A percentile compares a stretch with the other conserved stretches of the same genome.
Conservation (phyloP, 2,888 invertebrate genomes). For the Phlogophora meticulosa region DNA sequence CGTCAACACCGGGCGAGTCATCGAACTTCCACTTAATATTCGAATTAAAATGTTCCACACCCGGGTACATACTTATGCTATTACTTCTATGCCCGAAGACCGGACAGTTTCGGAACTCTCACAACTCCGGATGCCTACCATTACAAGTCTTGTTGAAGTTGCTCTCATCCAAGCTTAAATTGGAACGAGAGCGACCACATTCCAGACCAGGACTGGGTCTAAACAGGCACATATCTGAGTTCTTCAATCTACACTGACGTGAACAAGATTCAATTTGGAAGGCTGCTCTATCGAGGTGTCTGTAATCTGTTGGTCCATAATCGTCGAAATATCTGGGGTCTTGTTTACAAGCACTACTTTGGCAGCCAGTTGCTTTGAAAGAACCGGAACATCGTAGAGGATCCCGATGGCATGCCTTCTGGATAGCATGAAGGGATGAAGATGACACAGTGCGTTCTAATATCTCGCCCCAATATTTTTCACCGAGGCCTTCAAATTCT, state of each 20-base stretch:
- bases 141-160: constrained; percentile 88
- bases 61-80: constrained; percentile 88
- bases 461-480: constrained; percentile 95
- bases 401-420: constrained; percentile 89
- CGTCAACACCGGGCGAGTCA: constrained; percentile 80
- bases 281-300: constrained; percentile 86
- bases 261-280: constrained; percentile 89
- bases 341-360: constrained; percentile 84
- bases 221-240: constrained; percentile 87
- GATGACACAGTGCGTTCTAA: constrained; percentile 95
- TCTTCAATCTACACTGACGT: constrained; percentile 87
- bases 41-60: constrained; percentile 88
- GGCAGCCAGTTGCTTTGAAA: constrained; percentile 83
- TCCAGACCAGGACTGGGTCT: constrained; percentile 84
- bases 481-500: constrained; percentile 93
- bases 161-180: constrained; percentile 88
- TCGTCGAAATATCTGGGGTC: constrained; percentile 87
- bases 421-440: constrained; percentile 93
- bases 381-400: constrained; percentile 85
- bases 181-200: constrained; percentile 87
- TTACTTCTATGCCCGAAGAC: constrained; percentile 90
- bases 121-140: constrained; percentile 89
- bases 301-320: constrained; percentile 84
- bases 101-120: constrained; percentile 90
- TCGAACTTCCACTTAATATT: constrained; percentile 89